Percentiles rank a stretch among this genome's conserved stretches.
Evolutionary conservation across 2,888 invertebrate genomes (phyloP).

Genomic region (Ichneumon xanthorius): DNA sequence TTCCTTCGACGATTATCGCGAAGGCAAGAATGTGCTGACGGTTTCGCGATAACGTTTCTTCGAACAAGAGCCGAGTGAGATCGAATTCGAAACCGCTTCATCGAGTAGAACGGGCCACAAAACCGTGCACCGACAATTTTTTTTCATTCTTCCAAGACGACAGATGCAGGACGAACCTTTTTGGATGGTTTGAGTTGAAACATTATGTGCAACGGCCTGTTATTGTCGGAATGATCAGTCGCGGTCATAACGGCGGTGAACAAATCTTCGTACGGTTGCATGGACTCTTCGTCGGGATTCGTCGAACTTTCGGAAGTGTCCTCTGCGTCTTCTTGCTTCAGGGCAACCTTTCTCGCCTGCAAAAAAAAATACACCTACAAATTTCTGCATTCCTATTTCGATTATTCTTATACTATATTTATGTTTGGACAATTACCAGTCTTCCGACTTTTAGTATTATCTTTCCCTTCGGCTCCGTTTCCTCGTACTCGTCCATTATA

Average conservation of each 20-base stretch:
- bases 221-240: slow-evolving; percentile 90
- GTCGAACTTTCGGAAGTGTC: slow-evolving; percentile 91
- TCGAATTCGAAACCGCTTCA: neutral
- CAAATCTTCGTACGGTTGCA: slow-evolving; percentile 93
- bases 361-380: neutral
- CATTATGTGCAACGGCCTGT: slow-evolving; percentile 93
- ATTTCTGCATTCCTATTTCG: neutral
- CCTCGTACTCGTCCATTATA: slow-evolving; percentile 85
- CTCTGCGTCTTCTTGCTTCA: slow-evolving; percentile 87
- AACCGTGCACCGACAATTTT: neutral
- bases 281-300: slow-evolving; percentile 90
- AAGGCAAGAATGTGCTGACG: neutral
- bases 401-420: neutral
- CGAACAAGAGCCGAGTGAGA: neutral
- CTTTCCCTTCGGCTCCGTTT: slow-evolving; percentile 86
- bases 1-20: neutral
- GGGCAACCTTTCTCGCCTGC: slow-evolving; percentile 79
- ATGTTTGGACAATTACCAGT: slow-evolving; percentile 80
- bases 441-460: slow-evolving; percentile 86
- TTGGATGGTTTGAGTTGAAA: slow-evolving; percentile 97
- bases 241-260: slow-evolving; percentile 96
- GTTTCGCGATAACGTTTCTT: neutral
- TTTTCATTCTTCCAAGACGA: neutral
- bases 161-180: slow-evolving; percentile 85
- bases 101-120: neutral